Evolutionary conservation across 1,140 invertebrate species (phyloP).

Genomic region (Danaus plexippus): DNA sequence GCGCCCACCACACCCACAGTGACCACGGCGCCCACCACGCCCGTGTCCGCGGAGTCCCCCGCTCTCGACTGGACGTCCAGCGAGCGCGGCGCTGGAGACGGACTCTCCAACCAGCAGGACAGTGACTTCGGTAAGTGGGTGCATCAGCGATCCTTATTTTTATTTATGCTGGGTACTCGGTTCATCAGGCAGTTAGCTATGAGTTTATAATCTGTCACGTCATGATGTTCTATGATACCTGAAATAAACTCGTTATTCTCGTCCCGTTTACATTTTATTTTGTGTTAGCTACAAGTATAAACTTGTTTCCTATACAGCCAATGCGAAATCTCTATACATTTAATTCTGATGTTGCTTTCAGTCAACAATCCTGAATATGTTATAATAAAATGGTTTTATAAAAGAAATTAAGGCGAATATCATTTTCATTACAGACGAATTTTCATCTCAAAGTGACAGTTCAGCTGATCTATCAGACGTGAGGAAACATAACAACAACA

Average conservation of each 20-base stretch:
- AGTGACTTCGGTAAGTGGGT: constrained; percentile 78
- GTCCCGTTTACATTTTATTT: too few relatives aligned
- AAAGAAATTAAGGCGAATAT: neutral
- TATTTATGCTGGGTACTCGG: too few relatives aligned
- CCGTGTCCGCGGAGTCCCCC: constrained; percentile 56
- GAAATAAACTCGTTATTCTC: too few relatives aligned
- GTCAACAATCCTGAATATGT: too few relatives aligned
- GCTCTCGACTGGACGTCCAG: constrained; percentile 71
- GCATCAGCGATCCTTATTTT: neutral
- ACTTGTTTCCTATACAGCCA: too few relatives aligned
- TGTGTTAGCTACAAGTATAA: too few relatives aligned
- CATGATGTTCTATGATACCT: too few relatives aligned
- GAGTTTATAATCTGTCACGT: too few relatives aligned
- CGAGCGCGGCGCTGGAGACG: constrained; percentile 86
- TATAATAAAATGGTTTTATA: neutral
- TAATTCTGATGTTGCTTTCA: too few relatives aligned
- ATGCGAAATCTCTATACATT: too few relatives aligned
- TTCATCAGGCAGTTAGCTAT: too few relatives aligned
- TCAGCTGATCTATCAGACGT: constrained; percentile 71
- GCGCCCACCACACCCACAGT: constrained; percentile 25
- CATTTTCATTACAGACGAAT: constrained; percentile 76
- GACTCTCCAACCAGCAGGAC: constrained; percentile 86
- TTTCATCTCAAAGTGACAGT: constrained; percentile 79
- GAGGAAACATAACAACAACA: constrained; percentile 57
- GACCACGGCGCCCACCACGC: constrained; percentile 73